Base-by-base conservation (phyloP, 1,140 invertebrate genomes). In the Trichonephila clavata region DNA sequence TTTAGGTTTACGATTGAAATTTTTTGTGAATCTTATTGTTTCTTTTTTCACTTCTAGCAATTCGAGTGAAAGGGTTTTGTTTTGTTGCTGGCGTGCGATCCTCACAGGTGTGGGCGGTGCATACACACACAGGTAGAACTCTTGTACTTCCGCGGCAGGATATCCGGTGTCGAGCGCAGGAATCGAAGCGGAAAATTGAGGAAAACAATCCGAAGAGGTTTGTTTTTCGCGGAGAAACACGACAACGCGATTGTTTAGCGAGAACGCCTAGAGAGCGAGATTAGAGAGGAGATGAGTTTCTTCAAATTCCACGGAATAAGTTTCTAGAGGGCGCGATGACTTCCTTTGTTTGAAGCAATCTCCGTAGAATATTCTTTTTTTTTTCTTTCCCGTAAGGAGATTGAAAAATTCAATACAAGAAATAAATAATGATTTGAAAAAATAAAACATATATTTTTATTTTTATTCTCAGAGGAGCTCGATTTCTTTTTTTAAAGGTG, bases 121-220 rank as follows among this genome's bases (percentile, higher is more conserved):
- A 24, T 2, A 24, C 10, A 68, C 63, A 8, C n/a, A n/a, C n/a
- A 68, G 65, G 24, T 68, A 10, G n/a, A 24, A 10, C 10, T n/a
- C n/a, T n/a, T 24, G n/a, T 24, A 68, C 10, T 68, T 68, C 65
- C 65, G n/a, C n/a, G n/a, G n/a, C 65, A 68, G 87, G 87, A 89
- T 89, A 89, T 89, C 87, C 87, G 87, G 87, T 60, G 39, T 89
- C 87, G 32, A 68, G 39, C 18, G 87, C 43, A 89, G 39, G 24
- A 89, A 89, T 89, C 39, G 83, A 86, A 86, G 83, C 83, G 83
- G 83, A 86, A 86, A 86, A 86, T 86, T 86, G 57, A 27, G n/a
- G 32, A 68, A 68, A 68, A 68, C 65, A 68, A 68, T 68, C 65
- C 65, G 65, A 14, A 24, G 65, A 68, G 65, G 65, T 27, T 68